Evolutionary conservation across 2,797 vertebrate genomes (phyloP).

Genomic region (Sebastes iracundus): DNA sequence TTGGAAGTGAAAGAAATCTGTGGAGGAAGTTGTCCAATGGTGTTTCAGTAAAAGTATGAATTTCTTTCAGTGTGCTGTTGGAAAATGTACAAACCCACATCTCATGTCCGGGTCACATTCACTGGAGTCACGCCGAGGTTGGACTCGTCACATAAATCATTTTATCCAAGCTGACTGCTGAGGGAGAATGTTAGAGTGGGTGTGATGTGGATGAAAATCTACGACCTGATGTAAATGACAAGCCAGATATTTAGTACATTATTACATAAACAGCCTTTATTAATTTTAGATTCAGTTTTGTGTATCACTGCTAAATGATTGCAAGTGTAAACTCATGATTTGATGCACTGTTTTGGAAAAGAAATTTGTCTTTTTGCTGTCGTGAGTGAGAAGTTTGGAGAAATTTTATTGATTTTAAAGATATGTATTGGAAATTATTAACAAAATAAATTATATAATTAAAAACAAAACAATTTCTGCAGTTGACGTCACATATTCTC

Average conservation of each 20-base stretch:
- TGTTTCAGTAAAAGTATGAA: too few relatives aligned
- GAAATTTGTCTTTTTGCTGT: background rate
- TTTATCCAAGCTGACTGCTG: background rate
- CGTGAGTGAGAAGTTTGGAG: too few relatives aligned
- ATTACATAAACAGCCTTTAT: too few relatives aligned
- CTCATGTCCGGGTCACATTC: background rate
- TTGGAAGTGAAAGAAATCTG: background rate
- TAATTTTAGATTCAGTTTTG: background rate
- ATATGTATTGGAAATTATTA: background rate
- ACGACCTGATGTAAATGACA: background rate
- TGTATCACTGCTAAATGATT: background rate
- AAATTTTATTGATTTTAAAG: too few relatives aligned
- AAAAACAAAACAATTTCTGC: background rate
- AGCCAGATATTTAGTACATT: background rate
- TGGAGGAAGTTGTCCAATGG: background rate
- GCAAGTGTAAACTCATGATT: background rate
- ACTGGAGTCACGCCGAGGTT: background rate
- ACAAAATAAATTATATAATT: too few relatives aligned
- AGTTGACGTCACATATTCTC: background rate
- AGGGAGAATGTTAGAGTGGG: background rate
- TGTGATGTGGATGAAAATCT: background rate
- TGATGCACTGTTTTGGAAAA: background rate
- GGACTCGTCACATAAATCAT: background rate
- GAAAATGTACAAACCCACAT: background rate
- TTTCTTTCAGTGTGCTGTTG: background rate